Base-by-base conservation (phyloP, 2,113 vertebrate species). In the Phylloscopus whistleri region DNA sequence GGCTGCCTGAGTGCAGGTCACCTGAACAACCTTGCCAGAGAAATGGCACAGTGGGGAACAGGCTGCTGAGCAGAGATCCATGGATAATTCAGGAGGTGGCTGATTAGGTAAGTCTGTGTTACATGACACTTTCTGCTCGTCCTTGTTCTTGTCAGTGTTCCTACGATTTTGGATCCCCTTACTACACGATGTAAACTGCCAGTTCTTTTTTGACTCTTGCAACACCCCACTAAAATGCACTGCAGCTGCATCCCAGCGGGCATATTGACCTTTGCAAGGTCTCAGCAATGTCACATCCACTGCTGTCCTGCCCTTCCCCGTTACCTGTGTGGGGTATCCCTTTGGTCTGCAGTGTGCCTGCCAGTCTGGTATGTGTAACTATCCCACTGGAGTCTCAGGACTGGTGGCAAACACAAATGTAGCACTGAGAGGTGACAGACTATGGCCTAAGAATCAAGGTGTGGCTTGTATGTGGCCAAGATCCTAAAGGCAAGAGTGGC, bases 1-100 rank as follows among this genome's bases (percentile, higher is more conserved):
- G 17, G 46, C 72, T 83, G 56, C 0, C 0, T 33, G 87, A 13
- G n/a, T 3, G 3, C 28, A 62, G 20, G 23, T 48, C 33, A 26
- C 19, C 69, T 87, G 33, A 46, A 56, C 27, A 73, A 30, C n/a
- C 8, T 48, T 64, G 12, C 30, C 58, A 44, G 43, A 39, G 13
- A 46, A 49, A 37, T 13, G 18, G 33, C 18, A 26, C 17, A 41
- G 33, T 22, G 51, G 33, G 39, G 59, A 51, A 64, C 48, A 84
- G 53, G 67, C 33, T 53, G 27, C 33, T 16, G 59, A 64, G 16
- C 64, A 18, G 55, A 70, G 37, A 66, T 24, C 28, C 43, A 39
- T 16, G 22, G 31, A 16, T 55, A 75, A 53, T 31, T 70, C 72
- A 62, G 20, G 33, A 62, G 46, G 8, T 79, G 66, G 46, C 46